phyloP scores from a whole-genome alignment of 2,113 vertebrate genomes.

The Cariama cristata region DNA sequence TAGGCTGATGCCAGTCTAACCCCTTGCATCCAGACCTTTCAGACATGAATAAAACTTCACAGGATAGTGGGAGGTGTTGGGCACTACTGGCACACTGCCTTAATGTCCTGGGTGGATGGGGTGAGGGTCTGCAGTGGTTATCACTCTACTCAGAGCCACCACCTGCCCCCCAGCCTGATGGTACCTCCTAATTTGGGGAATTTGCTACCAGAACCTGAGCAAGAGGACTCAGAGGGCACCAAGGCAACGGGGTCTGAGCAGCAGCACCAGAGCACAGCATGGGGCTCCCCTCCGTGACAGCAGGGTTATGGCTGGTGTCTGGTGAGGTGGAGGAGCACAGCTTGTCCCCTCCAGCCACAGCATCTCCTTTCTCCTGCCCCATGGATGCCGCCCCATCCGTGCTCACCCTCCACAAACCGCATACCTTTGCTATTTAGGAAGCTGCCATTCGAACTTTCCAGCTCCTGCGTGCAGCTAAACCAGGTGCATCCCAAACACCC shows the following conservation, averaged over 20 bases:
- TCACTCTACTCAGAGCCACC: background rate
- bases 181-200: background rate
- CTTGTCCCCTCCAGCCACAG: background rate
- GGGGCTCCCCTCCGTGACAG: accelerated
- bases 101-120: background rate
- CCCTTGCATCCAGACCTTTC: background rate
- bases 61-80: background rate
- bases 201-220: background rate
- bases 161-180: background rate
- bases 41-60: background rate
- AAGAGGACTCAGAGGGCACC: background rate
- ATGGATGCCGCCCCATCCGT: background rate
- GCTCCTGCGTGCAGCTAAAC: background rate
- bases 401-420: background rate
- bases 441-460: background rate
- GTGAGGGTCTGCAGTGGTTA: background rate
- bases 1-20: background rate
- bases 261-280: background rate
- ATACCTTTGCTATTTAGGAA: background rate
- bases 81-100: background rate
- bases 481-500: background rate
- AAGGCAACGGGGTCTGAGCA: background rate
- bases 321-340: background rate
- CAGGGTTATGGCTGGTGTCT: background rate
- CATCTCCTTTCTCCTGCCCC: background rate